Evolutionary conservation across 1,140 invertebrate species (phyloP).

Genomic region (Cyclina sinensis): DNA sequence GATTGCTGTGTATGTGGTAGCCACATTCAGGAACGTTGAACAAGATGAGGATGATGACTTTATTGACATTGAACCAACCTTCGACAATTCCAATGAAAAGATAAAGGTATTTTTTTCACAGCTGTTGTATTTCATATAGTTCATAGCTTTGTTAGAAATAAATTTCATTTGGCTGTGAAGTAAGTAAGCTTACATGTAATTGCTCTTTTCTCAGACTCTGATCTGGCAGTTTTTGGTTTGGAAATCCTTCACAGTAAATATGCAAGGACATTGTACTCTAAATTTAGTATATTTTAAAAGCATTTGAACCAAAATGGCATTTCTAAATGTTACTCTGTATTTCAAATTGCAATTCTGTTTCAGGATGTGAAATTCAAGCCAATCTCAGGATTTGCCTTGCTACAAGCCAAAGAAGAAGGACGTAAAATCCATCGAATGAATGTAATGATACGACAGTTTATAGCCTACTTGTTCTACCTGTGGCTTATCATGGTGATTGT

Average conservation of each 20-base stretch:
- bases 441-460: constrained; percentile 77
- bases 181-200: too few species aligned
- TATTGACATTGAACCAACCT: constrained; percentile 79
- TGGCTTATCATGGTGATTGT: constrained; percentile 77
- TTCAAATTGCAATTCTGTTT: too few species aligned
- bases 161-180: too few species aligned
- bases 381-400: constrained; percentile 80
- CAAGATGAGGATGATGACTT: constrained; percentile 76
- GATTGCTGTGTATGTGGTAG: constrained; percentile 76
- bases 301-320: too few species aligned
- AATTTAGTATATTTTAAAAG: too few species aligned
- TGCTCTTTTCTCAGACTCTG: too few species aligned
- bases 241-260: too few species aligned
- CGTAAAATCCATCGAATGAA: constrained; percentile 78
- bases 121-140: too few species aligned
- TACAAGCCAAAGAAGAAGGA: constrained; percentile 82
- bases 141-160: too few species aligned
- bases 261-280: too few species aligned
- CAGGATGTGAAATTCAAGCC: constrained; percentile 83
- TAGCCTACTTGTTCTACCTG: constrained; percentile 79
- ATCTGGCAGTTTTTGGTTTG: too few species aligned
- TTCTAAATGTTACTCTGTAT: too few species aligned
- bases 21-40: constrained; percentile 70
- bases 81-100: constrained; percentile 77
- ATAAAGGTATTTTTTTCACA: constrained; percentile 75